Conservation (phyloP, 2,888 invertebrate genomes). For the Clepsis dumicolana region DNA sequence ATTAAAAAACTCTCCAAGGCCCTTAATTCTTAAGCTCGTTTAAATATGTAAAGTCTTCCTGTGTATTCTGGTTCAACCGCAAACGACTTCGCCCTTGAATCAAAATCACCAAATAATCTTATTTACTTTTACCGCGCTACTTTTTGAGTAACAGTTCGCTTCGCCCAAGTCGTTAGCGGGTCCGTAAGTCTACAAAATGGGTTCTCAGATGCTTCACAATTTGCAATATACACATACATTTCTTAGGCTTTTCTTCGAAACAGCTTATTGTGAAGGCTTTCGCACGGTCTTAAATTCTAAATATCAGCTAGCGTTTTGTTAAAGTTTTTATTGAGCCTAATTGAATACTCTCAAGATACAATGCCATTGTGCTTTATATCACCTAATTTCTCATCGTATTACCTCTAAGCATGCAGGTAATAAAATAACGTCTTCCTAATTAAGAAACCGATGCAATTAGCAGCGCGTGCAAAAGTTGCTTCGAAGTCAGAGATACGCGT, state of each 20-base stretch:
- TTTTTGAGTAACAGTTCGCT: constrained; percentile 30
- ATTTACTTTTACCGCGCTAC: constrained; percentile 23
- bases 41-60: constrained; percentile 1
- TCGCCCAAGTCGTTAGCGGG: constrained; percentile 21
- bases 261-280: constrained; percentile 29
- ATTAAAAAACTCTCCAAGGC: background rate
- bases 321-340: constrained; percentile 21
- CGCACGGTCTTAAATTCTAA: constrained; percentile 41
- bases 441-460: constrained; percentile 20
- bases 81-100: constrained; percentile 14
- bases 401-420: background rate
- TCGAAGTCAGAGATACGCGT: background rate
- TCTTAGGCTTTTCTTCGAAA: constrained; percentile 7
- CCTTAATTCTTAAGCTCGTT: background rate
- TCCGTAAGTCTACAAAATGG: constrained; percentile 21
- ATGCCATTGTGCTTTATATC: constrained; percentile 36
- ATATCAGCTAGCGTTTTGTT: constrained; percentile 36
- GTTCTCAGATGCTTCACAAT: constrained; percentile 22
- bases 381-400: constrained; percentile 37
- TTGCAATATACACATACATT: constrained; percentile 11
- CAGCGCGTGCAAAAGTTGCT: background rate
- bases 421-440: constrained; percentile 21
- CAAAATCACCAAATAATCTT: background rate
- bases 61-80: background rate
- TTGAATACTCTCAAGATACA: constrained; percentile 30